phyloP scores from a whole-genome alignment of 2,113 vertebrate species.

The Gasterosteus aculeatus region DNA sequence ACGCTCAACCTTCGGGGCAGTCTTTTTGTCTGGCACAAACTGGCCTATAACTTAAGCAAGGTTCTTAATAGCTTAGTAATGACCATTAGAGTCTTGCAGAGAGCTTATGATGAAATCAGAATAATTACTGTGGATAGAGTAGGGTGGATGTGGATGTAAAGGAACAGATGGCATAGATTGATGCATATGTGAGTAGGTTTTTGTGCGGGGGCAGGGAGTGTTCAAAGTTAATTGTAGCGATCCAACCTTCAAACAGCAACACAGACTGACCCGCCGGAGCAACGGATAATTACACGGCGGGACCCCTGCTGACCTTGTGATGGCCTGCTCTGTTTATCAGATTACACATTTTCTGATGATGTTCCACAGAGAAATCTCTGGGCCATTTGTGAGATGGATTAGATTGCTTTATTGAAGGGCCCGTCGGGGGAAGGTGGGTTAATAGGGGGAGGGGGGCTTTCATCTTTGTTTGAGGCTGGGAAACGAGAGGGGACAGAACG shows the following conservation, averaged over 20 bases:
- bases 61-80: conserved; percentile 31
- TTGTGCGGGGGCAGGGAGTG: conserved; percentile 10
- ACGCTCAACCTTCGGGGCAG: background rate
- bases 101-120: conserved; percentile 65
- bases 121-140: conserved; percentile 51
- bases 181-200: conserved; percentile 20
- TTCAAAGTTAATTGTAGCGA: conserved; percentile 88
- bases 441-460: conserved; percentile 63
- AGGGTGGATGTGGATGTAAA: conserved; percentile 28
- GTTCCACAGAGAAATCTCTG: conserved; percentile 82
- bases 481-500: conserved; percentile 76
- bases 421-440: background rate
- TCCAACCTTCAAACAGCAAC: conserved; percentile 85
- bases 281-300: conserved; percentile 82
- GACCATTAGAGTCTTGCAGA: conserved; percentile 37
- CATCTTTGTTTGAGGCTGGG: conserved; percentile 85
- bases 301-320: conserved; percentile 79
- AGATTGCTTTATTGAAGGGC: conserved; percentile 83
- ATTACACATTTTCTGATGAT: conserved; percentile 84
- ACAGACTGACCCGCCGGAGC: conserved; percentile 82
- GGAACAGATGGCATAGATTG: conserved; percentile 20
- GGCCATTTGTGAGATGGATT: conserved; percentile 83
- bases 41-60: conserved; percentile 36
- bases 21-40: conserved; percentile 22
- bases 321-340: conserved; percentile 83